These are phyloP conservation scores for Myoxocephalus aenaeus DNA, from an alignment of 2,797 vertebrate species.

Conservation along the genomic window DNA sequence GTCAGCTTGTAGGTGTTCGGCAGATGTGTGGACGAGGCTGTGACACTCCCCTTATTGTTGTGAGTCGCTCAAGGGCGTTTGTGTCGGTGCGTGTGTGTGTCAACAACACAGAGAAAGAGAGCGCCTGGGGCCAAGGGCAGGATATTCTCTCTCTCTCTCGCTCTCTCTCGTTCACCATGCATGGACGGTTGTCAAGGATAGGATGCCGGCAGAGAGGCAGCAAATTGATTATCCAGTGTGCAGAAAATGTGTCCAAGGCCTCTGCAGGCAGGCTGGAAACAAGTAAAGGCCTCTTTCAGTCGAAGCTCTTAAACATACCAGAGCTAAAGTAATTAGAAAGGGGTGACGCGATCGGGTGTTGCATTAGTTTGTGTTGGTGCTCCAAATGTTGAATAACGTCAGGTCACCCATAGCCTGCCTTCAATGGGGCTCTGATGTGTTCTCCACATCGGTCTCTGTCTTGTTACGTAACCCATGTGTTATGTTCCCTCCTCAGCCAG, in stretches of 20 bases:
- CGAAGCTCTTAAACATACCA: conserved; percentile 64
- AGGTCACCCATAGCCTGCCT: conserved; percentile 48
- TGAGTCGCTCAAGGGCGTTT: conserved; percentile 60
- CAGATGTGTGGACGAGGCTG: conserved; percentile 49
- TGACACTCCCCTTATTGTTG: conserved; percentile 74
- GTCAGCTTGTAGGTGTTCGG: conserved; percentile 64
- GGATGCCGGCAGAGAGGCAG: conserved; percentile 57
- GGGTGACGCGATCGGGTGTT: conserved; percentile 55
- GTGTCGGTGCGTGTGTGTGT: conserved; percentile 50
- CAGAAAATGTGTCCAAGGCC: conserved; percentile 71
- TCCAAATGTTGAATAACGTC: conserved; percentile 62
- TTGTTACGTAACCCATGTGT: conserved; percentile 67
- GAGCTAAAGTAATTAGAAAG: conserved; percentile 72
- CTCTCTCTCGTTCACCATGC: conserved; percentile 43
- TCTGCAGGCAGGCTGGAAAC: conserved; percentile 57
- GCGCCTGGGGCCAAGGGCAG: conserved; percentile 54
- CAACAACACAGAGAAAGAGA: conserved; percentile 49
- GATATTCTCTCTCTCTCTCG: conserved; percentile 37
- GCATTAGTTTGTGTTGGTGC: conserved; percentile 45
- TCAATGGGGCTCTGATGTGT: conserved; percentile 51
- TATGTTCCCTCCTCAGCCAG: conserved; percentile 42
- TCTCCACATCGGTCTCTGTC: conserved; percentile 35
- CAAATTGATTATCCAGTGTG: conserved; percentile 76
- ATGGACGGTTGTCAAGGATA: conserved; percentile 55
- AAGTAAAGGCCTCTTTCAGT: conserved; percentile 64